A percentile compares a stretch with the other conserved stretches of the same genome.
Conservation (phyloP, 2,113 vertebrate genomes). For the Hucho hucho region DNA sequence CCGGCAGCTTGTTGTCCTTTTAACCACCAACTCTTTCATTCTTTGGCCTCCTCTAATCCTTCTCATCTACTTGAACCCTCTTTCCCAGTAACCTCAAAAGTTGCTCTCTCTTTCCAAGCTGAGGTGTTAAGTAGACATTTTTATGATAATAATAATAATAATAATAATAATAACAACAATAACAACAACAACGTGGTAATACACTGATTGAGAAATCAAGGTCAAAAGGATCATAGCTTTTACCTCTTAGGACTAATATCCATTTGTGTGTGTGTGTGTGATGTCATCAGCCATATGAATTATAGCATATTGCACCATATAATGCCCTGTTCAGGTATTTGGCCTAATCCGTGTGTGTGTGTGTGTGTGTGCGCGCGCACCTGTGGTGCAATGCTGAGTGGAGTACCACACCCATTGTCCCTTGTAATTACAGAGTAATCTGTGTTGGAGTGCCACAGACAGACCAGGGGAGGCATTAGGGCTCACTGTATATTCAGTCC, state of each 20-base stretch:
- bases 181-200: too few species aligned
- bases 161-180: too few species aligned
- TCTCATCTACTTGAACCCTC: not conserved
- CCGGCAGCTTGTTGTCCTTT: slow-evolving; percentile 63
- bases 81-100: slow-evolving; percentile 29
- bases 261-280: not conserved
- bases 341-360: slow-evolving; percentile 33
- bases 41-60: not conserved
- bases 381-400: slow-evolving; percentile 66
- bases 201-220: slow-evolving; percentile 28
- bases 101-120: not conserved
- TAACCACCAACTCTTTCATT: slow-evolving; percentile 50
- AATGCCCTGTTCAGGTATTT: slow-evolving; percentile 58
- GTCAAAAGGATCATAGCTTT: slow-evolving; percentile 29
- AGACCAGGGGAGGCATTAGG: slow-evolving; percentile 30
- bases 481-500: not conserved
- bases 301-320: slow-evolving; percentile 56
- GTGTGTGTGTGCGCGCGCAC: slow-evolving; percentile 21
- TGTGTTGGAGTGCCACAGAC: slow-evolving; percentile 49
- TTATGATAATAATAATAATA: too few species aligned
- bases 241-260: not conserved
- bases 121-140: too few species aligned
- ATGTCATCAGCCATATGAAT: slow-evolving; percentile 42
- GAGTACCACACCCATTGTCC: slow-evolving; percentile 71
- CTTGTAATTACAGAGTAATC: slow-evolving; percentile 69